A percentile compares a stretch with the other conserved stretches of the same genome.
Conservation (phyloP, 1,140 invertebrate genomes). For the Drosophila pectinifera region DNA sequence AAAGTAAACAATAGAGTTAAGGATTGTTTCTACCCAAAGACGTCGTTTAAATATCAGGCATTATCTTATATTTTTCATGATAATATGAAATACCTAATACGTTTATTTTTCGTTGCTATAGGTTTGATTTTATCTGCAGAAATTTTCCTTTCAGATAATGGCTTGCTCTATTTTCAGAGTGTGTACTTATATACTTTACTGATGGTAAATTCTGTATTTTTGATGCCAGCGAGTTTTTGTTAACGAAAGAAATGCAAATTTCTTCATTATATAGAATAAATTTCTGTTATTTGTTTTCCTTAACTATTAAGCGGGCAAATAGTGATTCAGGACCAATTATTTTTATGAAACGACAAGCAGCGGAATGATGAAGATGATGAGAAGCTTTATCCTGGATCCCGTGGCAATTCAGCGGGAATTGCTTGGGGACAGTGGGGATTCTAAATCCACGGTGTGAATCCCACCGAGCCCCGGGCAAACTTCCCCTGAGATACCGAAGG, state of each 20-base stretch:
- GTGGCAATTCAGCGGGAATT: constrained; percentile 45
- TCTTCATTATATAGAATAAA: background rate
- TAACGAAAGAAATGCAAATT: background rate
- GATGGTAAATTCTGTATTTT: background rate
- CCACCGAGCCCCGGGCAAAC: constrained; percentile 56
- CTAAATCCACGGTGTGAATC: constrained; percentile 80
- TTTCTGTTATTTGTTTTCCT: background rate
- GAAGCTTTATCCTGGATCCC: constrained; percentile 16
- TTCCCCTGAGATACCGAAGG: constrained; percentile 33
- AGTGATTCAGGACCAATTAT: constrained; percentile 21
- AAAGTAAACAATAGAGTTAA: background rate
- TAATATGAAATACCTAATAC: background rate
- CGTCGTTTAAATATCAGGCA: background rate
- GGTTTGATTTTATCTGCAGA: background rate
- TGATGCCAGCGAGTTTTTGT: too few species aligned
- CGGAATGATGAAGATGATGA: constrained; percentile 8
- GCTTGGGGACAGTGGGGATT: constrained; percentile 58
- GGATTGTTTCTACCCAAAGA: background rate
- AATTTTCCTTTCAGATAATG: background rate
- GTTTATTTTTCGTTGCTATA: background rate
- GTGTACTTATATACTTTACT: constrained; percentile 3
- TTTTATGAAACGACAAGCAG: constrained; percentile 19
- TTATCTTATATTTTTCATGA: background rate
- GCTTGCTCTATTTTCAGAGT: too few species aligned
- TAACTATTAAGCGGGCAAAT: background rate